phyloP scores from a whole-genome alignment of 2,797 vertebrate species.

The Acanthurus tractus region DNA sequence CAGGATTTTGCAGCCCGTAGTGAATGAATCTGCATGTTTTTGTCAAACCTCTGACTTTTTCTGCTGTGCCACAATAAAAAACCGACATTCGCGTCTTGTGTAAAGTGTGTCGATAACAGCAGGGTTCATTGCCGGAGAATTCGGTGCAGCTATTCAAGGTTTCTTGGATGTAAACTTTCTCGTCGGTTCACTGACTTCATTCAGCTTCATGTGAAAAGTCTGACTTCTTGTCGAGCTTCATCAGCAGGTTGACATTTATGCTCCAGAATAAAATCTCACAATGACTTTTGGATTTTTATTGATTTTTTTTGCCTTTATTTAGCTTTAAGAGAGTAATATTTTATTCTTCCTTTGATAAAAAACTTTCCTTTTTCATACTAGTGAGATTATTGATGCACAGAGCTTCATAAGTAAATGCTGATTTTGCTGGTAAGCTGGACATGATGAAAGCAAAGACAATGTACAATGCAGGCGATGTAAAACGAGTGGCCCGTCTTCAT shows the following conservation, averaged over 20 bases:
- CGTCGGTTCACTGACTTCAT: not conserved
- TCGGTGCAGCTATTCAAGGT: no score
- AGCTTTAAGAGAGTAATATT: no score
- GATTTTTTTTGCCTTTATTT: no score
- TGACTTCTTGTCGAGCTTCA: not conserved
- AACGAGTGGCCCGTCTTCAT: constrained; percentile 35
- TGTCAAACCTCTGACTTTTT: no score
- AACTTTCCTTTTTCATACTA: not conserved
- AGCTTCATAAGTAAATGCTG: not conserved
- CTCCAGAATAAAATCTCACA: not conserved
- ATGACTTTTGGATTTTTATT: not conserved
- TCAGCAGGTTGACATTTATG: not conserved
- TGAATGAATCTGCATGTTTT: no score
- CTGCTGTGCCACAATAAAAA: no score
- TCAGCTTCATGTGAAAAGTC: not conserved
- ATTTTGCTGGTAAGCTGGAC: constrained; percentile 9
- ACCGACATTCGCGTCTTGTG: no score
- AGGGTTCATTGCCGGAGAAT: no score
- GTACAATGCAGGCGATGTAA: constrained; percentile 4
- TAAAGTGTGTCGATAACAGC: no score
- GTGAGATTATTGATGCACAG: not conserved
- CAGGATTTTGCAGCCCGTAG: no score
- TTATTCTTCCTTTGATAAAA: not conserved
- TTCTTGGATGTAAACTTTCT: no score
- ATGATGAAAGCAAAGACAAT: constrained; percentile 6